These are phyloP conservation scores for Cephonodes hylas DNA, from an alignment of 2,888 invertebrate genomes.

Conservation along the genomic window DNA sequence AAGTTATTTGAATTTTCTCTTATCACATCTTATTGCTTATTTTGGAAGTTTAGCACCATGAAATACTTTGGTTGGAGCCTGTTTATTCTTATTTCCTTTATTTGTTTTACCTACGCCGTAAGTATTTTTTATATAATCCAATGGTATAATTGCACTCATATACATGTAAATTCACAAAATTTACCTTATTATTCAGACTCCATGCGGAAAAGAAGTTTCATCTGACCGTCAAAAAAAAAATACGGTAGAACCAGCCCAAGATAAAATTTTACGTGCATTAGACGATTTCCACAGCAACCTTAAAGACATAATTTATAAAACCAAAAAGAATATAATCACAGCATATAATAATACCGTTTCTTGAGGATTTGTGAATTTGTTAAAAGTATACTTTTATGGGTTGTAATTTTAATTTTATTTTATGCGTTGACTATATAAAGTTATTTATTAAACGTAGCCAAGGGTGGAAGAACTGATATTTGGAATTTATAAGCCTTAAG, in stretches of 20 bases:
- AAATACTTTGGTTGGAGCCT: not conserved
- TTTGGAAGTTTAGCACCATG: not conserved
- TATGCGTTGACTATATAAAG: not conserved
- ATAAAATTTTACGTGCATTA: constrained; percentile 25
- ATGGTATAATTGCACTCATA: not conserved
- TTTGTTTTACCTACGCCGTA: constrained; percentile 42
- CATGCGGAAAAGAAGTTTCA: constrained; percentile 30
- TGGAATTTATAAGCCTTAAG: not conserved
- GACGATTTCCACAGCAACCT: constrained; percentile 29
- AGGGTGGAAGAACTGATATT: not conserved
- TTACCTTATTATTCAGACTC: constrained; percentile 32
- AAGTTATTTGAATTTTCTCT: not conserved
- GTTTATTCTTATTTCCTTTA: constrained; percentile 20
- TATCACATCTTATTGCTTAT: not conserved
- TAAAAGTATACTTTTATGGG: not conserved
- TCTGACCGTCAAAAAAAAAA: constrained; percentile 23
- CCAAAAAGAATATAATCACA: constrained; percentile 26
- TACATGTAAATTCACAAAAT: constrained; percentile 14
- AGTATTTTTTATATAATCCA: constrained; percentile 30
- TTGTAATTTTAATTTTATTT: not conserved
- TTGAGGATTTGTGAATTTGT: not conserved
- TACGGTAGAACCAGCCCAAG: constrained; percentile 29
- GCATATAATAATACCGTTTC: constrained; percentile 10
- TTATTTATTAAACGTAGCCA: not conserved
- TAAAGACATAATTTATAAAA: constrained; percentile 26